Evolutionary conservation across 1,140 invertebrate genomes (phyloP).

Genomic region (Drosophila sturtevanti): DNA sequence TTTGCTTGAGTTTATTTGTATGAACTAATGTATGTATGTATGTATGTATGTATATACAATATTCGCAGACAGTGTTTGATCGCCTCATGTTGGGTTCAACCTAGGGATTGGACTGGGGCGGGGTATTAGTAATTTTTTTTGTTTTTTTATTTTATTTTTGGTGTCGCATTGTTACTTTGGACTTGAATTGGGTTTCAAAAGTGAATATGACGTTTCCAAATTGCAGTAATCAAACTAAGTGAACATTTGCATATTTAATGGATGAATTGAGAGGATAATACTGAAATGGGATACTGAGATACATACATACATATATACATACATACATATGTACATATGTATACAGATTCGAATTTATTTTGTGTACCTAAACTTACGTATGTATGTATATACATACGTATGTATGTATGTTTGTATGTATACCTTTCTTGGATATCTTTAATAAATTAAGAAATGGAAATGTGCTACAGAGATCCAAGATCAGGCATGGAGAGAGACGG

Average conservation of each 20-base stretch:
- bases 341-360: neutral
- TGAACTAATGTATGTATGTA: too few relatives aligned
- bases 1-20: too few relatives aligned
- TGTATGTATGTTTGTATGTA: neutral
- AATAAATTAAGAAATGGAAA: too few relatives aligned
- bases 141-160: slow-evolving; percentile 29
- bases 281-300: neutral
- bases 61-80: slow-evolving; percentile 17
- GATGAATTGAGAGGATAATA: neutral
- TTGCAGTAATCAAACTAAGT: slow-evolving; percentile 53
- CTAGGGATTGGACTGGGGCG: neutral
- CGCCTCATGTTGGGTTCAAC: slow-evolving; percentile 16
- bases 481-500: neutral
- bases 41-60: neutral
- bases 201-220: slow-evolving; percentile 55
- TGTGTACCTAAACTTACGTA: neutral
- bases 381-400: neutral
- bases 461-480: neutral
- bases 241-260: slow-evolving; percentile 44
- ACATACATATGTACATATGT: neutral
- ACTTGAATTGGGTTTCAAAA: slow-evolving; percentile 55
- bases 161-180: slow-evolving; percentile 51
- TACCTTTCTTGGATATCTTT: too few relatives aligned
- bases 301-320: neutral
- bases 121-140: neutral